Evolutionary conservation across 1,140 invertebrate species (phyloP).

Genomic region (Zaprionus taronus): DNA sequence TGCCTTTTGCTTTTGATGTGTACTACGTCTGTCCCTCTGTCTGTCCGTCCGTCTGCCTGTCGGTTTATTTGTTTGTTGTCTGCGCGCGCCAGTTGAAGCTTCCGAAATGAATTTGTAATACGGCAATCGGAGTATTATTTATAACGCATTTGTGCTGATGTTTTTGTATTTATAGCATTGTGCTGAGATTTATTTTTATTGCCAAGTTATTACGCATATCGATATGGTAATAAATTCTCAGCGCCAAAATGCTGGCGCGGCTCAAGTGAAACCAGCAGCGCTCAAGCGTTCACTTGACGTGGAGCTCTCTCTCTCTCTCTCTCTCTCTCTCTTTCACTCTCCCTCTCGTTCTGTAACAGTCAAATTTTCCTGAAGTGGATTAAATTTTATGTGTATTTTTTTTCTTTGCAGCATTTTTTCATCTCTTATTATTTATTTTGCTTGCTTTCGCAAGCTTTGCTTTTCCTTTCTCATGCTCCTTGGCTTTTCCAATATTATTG

Average conservation of each 20-base stretch:
- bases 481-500: constrained; percentile 33
- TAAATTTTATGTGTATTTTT: constrained; percentile 64
- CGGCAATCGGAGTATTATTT: constrained; percentile 73
- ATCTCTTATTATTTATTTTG: constrained; percentile 45
- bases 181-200: constrained; percentile 81
- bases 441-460: constrained; percentile 3
- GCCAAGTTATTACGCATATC: constrained; percentile 83
- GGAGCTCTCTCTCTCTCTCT: background rate
- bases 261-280: constrained; percentile 50
- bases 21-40: constrained; percentile 4
- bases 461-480: background rate
- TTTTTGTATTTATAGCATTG: constrained; percentile 80
- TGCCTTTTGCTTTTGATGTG: constrained; percentile 35
- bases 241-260: constrained; percentile 36
- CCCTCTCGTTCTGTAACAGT: constrained; percentile 7
- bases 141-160: constrained; percentile 81
- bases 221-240: constrained; percentile 80
- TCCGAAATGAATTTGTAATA: constrained; percentile 78
- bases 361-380: constrained; percentile 61
- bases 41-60: constrained; percentile 43
- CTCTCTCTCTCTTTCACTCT: background rate
- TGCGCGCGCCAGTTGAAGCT: constrained; percentile 41
- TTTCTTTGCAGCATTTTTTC: constrained; percentile 62
- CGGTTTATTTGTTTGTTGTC: constrained; percentile 42
- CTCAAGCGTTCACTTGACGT: constrained; percentile 31